Evolutionary conservation across 2,888 invertebrate genomes (phyloP).

Genomic region (Aplocera efformata): DNA sequence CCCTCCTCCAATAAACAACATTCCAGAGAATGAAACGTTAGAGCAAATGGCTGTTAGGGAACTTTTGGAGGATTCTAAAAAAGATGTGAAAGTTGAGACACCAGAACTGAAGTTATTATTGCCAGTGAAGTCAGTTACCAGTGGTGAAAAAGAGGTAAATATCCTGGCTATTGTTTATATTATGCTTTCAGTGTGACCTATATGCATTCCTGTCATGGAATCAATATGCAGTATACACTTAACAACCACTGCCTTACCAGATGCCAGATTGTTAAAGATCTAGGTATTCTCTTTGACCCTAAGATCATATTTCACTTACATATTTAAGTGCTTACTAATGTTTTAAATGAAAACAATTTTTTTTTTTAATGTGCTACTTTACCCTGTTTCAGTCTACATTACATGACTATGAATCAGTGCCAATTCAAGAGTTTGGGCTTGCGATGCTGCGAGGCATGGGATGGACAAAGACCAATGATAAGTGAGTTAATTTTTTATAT

Average conservation of each 20-base stretch:
- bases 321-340: too few species aligned
- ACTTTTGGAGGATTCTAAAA: slow-evolving; percentile 81
- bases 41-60: slow-evolving; percentile 89
- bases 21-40: slow-evolving; percentile 49
- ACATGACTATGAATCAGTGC: slow-evolving; percentile 86
- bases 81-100: slow-evolving; percentile 52
- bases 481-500: slow-evolving; percentile 37
- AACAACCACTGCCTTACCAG: too few species aligned
- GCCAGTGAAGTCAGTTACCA: slow-evolving; percentile 75
- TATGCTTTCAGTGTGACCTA: slow-evolving; percentile 1
- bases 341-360: too few species aligned
- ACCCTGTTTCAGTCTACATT: slow-evolving; percentile 76
- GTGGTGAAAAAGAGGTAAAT: slow-evolving; percentile 83
- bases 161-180: not conserved
- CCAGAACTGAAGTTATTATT: slow-evolving; percentile 77
- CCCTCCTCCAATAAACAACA: slow-evolving; percentile 40
- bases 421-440: slow-evolving; percentile 90
- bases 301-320: too few species aligned
- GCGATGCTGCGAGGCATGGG: slow-evolving; percentile 98
- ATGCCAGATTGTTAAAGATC: too few species aligned
- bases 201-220: not conserved
- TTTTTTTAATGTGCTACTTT: not conserved
- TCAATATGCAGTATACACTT: too few species aligned
- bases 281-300: too few species aligned
- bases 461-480: slow-evolving; percentile 85